Base-by-base conservation (phyloP, 2,113 vertebrate species). In the Antechinus stuartii region DNA sequence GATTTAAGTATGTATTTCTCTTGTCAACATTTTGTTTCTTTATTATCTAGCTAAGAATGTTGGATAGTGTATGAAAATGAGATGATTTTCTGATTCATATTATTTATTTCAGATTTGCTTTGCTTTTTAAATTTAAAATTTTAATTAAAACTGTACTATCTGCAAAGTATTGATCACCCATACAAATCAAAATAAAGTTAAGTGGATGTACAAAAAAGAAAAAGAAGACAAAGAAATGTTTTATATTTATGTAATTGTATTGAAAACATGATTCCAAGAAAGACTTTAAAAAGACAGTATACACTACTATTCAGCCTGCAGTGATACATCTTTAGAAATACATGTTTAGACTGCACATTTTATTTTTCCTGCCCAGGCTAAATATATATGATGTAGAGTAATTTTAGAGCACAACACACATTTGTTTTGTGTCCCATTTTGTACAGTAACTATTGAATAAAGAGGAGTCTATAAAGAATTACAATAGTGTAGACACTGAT, bases 381-480 rank as follows among this genome's bases (percentile, higher is more conserved):
- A 97, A 96, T 57, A 96, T 27, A 54, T 68, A 49, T 94, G 96
- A 96, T 93, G 94, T 90, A 95, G 53, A 93, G 93, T 94, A 93
- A 90, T 93, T 95, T 98, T 96, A 96, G 56, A 97, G 57, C 93
- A 96, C 76, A 95, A 96, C 97, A 94, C 89, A 92, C 92, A 97
- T 97, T 98, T 98, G 96, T 97, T 98, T 97, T 95, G 92, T 96
- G 91, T 57, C 91, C 92, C 89, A 97, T 96, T 98, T 97, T 95
- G 92, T 96, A 94, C 89, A 95, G 94, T 91, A 98, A 95, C 91
- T 93, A 92, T 89, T 97, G 98, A 98, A 98, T 98, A 98, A 98
- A 98, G 96, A 98, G 94, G 91, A 94, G 91, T 91, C 90, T 92
- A 95, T 94, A 96, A 98, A 98, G 97, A 98, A 98, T 98, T 98